Conservation (phyloP, 2,113 vertebrate genomes). For the Falcunculus frontatus region DNA sequence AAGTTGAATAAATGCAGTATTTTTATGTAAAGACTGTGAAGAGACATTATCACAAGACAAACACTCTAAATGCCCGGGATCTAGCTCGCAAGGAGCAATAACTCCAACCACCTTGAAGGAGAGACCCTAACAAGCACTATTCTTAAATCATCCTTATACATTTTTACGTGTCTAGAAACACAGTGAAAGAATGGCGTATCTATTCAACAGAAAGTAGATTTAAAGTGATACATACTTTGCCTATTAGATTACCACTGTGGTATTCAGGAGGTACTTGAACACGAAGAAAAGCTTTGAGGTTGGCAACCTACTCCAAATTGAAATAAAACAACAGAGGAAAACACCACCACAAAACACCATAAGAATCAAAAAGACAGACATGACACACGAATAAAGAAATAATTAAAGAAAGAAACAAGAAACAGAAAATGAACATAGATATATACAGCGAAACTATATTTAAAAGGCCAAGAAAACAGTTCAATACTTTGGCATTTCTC, state of each 20-base stretch:
- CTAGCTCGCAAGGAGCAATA: background rate
- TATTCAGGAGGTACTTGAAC: constrained; percentile 84
- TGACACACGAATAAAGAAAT: constrained; percentile 28
- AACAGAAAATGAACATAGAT: background rate
- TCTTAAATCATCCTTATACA: background rate
- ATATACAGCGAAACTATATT: background rate
- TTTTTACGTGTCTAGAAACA: background rate
- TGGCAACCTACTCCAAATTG: constrained; percentile 71
- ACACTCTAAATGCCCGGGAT: background rate
- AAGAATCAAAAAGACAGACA: constrained; percentile 2
- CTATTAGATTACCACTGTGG: constrained; percentile 78
- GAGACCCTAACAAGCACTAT: background rate
- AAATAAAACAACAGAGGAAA: constrained; percentile 34
- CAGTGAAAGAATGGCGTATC: background rate
- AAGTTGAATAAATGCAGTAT: background rate
- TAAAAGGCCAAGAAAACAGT: background rate
- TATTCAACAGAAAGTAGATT: constrained; percentile 4
- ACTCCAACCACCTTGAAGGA: background rate
- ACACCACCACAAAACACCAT: constrained; percentile 28
- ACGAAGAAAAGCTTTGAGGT: constrained; percentile 75
- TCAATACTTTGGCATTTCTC: background rate
- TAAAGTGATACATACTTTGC: constrained; percentile 81
- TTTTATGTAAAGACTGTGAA: background rate
- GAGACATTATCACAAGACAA: background rate
- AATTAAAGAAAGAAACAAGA: constrained; percentile 36